Percentiles rank a stretch among this genome's conserved stretches.
Evolutionary conservation across 2,113 vertebrate genomes (phyloP).

Genomic region (Prinia subflava): DNA sequence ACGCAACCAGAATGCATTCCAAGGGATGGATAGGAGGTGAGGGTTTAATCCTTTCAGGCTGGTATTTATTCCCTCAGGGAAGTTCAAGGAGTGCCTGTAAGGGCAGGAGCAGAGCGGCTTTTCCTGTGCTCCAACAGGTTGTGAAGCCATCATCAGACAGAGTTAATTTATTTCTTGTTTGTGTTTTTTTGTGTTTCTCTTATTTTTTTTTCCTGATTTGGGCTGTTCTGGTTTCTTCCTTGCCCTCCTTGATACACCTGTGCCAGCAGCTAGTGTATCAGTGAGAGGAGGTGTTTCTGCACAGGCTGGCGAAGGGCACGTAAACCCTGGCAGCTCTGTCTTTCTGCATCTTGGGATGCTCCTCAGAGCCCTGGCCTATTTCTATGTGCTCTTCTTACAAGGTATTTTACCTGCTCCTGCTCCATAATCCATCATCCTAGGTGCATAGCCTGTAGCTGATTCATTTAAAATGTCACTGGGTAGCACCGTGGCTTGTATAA

Average conservation of each 20-base stretch:
- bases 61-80: neutral
- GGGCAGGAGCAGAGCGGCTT: rapidly evolving
- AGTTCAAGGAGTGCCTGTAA: rapidly evolving
- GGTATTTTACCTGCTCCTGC: neutral
- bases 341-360: neutral
- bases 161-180: neutral
- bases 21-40: neutral
- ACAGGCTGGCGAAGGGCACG: rapidly evolving
- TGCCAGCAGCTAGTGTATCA: neutral
- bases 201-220: neutral
- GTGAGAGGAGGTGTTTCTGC: rapidly evolving
- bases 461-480: conserved; percentile 35
- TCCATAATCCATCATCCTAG: neutral
- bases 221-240: neutral
- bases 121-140: neutral
- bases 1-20: neutral
- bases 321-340: neutral
- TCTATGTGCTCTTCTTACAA: neutral
- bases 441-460: neutral
- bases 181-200: neutral
- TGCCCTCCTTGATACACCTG: neutral
- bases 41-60: neutral
- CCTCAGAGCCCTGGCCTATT: neutral
- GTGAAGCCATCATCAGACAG: neutral
- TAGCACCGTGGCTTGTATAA: conserved; percentile 13